A percentile compares a stretch with the other conserved stretches of the same genome.
phyloP scores from a whole-genome alignment of 2,797 vertebrate species.

The Helarctos malayanus region DNA sequence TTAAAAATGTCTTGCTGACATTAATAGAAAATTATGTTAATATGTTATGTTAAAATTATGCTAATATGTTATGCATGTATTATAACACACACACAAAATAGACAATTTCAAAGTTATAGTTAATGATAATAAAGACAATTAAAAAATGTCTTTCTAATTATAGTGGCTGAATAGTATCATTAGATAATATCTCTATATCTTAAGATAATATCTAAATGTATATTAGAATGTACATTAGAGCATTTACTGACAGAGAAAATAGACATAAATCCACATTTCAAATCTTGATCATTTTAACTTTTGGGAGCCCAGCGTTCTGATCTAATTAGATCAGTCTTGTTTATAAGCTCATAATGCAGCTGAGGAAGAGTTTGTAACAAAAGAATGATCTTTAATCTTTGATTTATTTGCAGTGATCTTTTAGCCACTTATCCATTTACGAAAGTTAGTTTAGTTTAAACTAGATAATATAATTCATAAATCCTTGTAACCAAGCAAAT shows the following conservation, averaged over 20 bases:
- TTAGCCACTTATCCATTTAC: neutral
- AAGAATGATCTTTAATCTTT: neutral
- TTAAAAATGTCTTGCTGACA: neutral
- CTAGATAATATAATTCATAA: neutral
- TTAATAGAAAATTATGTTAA: no score
- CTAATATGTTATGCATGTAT: neutral
- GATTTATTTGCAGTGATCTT: neutral
- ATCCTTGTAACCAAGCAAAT: neutral
- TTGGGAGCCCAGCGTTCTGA: neutral
- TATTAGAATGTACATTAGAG: neutral
- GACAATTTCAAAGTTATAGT: slow-evolving; percentile 32
- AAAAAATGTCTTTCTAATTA: neutral
- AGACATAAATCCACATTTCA: neutral
- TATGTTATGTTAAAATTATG: neutral
- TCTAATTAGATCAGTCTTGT: neutral
- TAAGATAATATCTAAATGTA: neutral
- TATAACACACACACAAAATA: slow-evolving; percentile 8
- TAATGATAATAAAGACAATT: neutral
- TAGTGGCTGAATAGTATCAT: neutral
- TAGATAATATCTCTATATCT: slow-evolving; percentile 19
- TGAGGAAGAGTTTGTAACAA: neutral
- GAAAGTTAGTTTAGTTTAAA: slow-evolving; percentile 34
- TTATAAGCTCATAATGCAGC: neutral
- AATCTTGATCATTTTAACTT: slow-evolving; percentile 24
- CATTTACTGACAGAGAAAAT: slow-evolving; percentile 18